Conservation (phyloP, 2,888 invertebrate genomes). For the Siphlonurus alternatus region DNA sequence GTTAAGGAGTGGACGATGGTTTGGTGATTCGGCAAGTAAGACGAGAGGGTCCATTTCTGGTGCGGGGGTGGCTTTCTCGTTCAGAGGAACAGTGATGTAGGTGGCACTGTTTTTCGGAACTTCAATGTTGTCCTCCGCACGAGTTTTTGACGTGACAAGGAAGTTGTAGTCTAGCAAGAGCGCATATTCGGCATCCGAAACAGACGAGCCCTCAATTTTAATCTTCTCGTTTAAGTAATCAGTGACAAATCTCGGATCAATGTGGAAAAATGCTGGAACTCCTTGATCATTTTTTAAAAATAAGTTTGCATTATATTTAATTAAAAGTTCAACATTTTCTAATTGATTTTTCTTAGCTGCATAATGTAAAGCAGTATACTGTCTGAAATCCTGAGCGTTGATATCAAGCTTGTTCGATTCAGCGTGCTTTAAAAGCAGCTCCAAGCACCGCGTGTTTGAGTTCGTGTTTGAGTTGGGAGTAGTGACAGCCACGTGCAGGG, state of each 20-base stretch:
- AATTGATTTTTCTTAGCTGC: conserved; percentile 12
- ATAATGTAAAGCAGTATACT: conserved; percentile 49
- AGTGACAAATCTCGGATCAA: conserved; percentile 52
- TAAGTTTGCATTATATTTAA: conserved; percentile 55
- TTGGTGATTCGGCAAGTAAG: conserved; percentile 49
- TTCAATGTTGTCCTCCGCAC: not conserved
- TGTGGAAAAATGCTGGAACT: conserved; percentile 52
- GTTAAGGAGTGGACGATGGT: conserved; percentile 48
- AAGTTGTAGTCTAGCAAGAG: conserved; percentile 57
- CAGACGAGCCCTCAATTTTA: conserved; percentile 42
- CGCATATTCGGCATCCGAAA: conserved; percentile 50
- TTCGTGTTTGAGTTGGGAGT: not conserved
- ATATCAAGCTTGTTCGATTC: conserved; percentile 32
- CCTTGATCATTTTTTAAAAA: conserved; percentile 43
- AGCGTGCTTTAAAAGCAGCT: not conserved
- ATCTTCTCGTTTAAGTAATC: conserved; percentile 58
- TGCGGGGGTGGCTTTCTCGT: too few species aligned
- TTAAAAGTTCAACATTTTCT: conserved; percentile 26
- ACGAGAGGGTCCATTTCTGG: conserved; percentile 55
- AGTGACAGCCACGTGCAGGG: not conserved
- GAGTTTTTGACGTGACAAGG: conserved; percentile 25
- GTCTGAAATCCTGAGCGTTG: conserved; percentile 41
- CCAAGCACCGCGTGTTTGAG: too few species aligned
- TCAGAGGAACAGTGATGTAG: not conserved
- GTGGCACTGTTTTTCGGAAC: conserved; percentile 23